Base-by-base conservation (phyloP, 2,888 invertebrate species). In the Azorinus chamasolen region DNA sequence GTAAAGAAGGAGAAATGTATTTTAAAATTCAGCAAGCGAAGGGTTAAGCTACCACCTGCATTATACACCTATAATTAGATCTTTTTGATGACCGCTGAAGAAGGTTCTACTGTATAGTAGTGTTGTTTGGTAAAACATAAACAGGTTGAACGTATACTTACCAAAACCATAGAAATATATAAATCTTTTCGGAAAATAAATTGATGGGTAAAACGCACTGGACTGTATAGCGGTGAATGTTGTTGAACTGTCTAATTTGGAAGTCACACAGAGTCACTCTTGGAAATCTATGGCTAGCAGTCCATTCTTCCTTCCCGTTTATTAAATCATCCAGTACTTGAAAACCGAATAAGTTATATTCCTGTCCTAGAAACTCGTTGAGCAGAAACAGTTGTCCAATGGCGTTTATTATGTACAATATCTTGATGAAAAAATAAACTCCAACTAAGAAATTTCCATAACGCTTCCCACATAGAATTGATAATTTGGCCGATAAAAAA, bases 311-410 rank as follows among this genome's bases (percentile, higher is more conserved):
- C 18, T 87, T 83, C 6, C 93, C 93, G 68, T 90, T 90, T 25
- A 93, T 86, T 53, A 94, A 84, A 75, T 94, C 93, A 66, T 91
- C 91, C 18, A 94, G 80, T 22, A 94, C 93, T 82, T 94, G 92
- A 54, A 93, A 92, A 53, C 94, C 94, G 87, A 92, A 92, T 37
- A 92, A 57, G 79, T 91, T 89, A 79, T 90, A 93, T 24, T 91
- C 89, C 39, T 89, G 88, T 50, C 94, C 94, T 51, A 94, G 88
- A 83, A 94, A 94, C 64, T 91, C 89, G 85, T 94, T 93, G 75
- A 94, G 90, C 81, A 94, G 85, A 83, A 93, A 93, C 68, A 94
- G 90, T 84, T 94, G 94, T 18, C 93, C 92, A n/a, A 94, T 88
- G 25, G 91, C 91, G 78, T 94, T 94, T 25, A 88, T 80, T 66